Percentiles rank a stretch among this genome's conserved stretches.
Conservation (phyloP, 2,888 invertebrate genomes). For the Eupithecia subfuscata region DNA sequence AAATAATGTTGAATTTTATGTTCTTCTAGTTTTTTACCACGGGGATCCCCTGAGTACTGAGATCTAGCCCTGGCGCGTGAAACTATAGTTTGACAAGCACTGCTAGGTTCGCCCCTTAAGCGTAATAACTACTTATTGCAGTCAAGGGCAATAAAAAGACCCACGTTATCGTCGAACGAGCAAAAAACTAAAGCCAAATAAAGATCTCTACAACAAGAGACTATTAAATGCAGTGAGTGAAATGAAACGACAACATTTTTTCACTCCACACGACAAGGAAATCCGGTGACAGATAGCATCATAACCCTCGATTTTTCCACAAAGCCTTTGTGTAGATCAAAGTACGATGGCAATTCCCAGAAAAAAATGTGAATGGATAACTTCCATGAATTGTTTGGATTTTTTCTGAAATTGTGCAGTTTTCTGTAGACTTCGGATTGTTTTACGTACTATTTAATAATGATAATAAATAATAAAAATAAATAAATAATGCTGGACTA, state of each 20-base stretch:
- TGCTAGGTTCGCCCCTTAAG: too few relatives aligned
- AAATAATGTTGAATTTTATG: too few relatives aligned
- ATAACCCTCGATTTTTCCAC: slow-evolving; percentile 28
- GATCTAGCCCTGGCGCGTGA: too few relatives aligned
- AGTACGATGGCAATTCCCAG: neutral
- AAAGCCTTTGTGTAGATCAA: slow-evolving; percentile 15
- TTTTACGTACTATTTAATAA: neutral
- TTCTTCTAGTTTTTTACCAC: too few relatives aligned
- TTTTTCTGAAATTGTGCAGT: neutral
- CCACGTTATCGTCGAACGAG: neutral
- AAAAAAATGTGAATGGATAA: neutral
- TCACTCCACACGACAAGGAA: slow-evolving; percentile 28
- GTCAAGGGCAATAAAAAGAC: slow-evolving; percentile 15
- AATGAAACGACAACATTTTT: slow-evolving; percentile 20
- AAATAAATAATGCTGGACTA: too few relatives aligned
- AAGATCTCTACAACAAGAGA: slow-evolving; percentile 18
- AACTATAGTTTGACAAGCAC: too few relatives aligned
- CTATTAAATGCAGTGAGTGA: slow-evolving; percentile 25
- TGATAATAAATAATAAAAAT: too few relatives aligned
- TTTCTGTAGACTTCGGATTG: neutral
- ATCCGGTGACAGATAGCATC: slow-evolving; percentile 29
- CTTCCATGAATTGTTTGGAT: neutral
- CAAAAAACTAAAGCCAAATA: slow-evolving; percentile 20
- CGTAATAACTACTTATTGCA: slow-evolving; percentile 12
- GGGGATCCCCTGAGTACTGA: too few relatives aligned